These are phyloP conservation scores for Poecile montanus DNA, from an alignment of 2,797 vertebrate genomes.

Conservation along the genomic window DNA sequence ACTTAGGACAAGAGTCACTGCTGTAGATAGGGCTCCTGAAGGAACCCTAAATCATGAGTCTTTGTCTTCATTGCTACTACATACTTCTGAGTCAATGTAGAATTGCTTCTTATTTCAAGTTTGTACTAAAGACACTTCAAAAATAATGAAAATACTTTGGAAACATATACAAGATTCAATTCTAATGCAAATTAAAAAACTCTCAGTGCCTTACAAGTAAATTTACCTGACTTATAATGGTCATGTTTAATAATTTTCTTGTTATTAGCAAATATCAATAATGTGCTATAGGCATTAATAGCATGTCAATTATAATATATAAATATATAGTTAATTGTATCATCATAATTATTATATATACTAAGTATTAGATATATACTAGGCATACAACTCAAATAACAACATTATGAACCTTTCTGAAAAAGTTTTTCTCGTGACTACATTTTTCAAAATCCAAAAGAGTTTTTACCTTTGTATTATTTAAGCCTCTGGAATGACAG, in stretches of 20 bases:
- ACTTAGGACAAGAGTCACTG: neutral
- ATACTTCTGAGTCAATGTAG: neutral
- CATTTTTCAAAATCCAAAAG: neutral
- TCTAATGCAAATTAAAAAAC: neutral
- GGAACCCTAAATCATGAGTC: neutral
- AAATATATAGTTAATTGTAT: neutral
- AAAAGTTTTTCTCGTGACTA: neutral
- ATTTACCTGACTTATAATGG: neutral
- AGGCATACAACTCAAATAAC: neutral
- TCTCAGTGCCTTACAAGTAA: fast-evolving
- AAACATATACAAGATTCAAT: neutral
- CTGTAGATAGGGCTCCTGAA: neutral
- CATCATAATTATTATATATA: neutral
- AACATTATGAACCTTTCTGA: neutral
- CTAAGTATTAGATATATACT: neutral
- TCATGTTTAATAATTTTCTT: neutral
- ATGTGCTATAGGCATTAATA: neutral
- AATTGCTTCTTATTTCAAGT: neutral
- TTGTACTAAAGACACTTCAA: neutral
- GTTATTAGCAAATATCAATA: neutral
- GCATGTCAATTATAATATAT: neutral
- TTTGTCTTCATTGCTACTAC: neutral
- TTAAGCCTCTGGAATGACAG: neutral
- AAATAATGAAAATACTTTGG: neutral
- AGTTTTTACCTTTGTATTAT: neutral